Conservation (phyloP, 2,888 invertebrate species). For the Bimastos eiseni region DNA sequence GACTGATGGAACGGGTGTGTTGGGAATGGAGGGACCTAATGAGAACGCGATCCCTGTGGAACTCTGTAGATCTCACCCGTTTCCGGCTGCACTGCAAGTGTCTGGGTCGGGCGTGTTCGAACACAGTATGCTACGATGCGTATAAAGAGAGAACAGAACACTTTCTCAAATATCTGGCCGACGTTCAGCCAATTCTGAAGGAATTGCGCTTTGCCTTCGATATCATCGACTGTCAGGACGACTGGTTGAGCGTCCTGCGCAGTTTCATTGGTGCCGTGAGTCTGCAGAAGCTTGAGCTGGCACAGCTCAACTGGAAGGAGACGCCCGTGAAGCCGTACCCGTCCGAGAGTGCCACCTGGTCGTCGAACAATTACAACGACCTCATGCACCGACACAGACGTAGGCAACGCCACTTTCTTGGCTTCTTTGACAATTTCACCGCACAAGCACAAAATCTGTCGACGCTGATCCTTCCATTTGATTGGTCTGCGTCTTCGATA, state of each 20-base stretch:
- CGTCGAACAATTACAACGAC: slow-evolving; percentile 49
- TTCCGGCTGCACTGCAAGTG: slow-evolving; percentile 52
- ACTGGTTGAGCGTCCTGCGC: slow-evolving; percentile 48
- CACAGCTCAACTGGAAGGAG: slow-evolving; percentile 59
- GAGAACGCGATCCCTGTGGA: slow-evolving; percentile 53
- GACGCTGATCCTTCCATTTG: slow-evolving; percentile 57
- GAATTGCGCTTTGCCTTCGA: slow-evolving; percentile 59
- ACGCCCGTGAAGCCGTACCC: slow-evolving; percentile 56
- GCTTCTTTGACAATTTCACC: slow-evolving; percentile 55
- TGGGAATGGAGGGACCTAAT: slow-evolving; percentile 51
- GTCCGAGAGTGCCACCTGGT: slow-evolving; percentile 46
- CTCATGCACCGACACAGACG: slow-evolving; percentile 52
- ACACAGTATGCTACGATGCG: slow-evolving; percentile 50
- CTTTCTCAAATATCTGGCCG: slow-evolving; percentile 51
- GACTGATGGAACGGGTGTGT: slow-evolving; percentile 51
- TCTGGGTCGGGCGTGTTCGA: slow-evolving; percentile 45
- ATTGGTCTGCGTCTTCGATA: slow-evolving; percentile 56
- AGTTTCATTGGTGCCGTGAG: slow-evolving; percentile 36
- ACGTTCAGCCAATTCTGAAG: slow-evolving; percentile 50
- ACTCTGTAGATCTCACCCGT: slow-evolving; percentile 52
- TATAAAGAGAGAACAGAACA: slow-evolving; percentile 53
- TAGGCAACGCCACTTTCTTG: slow-evolving; percentile 53
- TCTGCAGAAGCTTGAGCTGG: slow-evolving; percentile 50
- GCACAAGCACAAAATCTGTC: slow-evolving; percentile 51
- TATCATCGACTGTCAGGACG: slow-evolving; percentile 54